Conservation (phyloP, 2,888 invertebrate species). For the Elegia similella region DNA sequence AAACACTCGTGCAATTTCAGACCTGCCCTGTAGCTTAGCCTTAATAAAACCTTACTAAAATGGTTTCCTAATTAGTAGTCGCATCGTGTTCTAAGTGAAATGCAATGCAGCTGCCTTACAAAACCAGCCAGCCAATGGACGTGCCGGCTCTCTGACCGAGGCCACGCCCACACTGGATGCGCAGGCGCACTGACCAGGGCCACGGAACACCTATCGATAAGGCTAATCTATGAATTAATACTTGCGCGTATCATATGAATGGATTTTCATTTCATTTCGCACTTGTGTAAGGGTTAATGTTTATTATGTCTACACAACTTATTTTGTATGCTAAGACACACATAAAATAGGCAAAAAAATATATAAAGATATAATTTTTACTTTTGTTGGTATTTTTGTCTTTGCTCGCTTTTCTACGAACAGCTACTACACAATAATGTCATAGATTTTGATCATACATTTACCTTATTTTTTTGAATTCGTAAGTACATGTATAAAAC, state of each 20-base stretch:
- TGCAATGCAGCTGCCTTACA: conserved; percentile 71
- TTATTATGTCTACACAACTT: no score
- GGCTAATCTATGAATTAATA: conserved; percentile 22
- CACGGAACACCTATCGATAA: conserved; percentile 30
- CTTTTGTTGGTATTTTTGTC: no score
- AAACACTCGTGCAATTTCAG: not conserved
- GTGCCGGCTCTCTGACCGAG: conserved; percentile 45
- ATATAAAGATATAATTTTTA: no score
- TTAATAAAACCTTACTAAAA: conserved; percentile 32
- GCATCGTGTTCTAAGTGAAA: conserved; percentile 60
- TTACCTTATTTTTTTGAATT: no score
- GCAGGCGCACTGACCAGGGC: conserved; percentile 45
- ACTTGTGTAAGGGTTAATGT: no score
- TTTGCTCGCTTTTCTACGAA: no score
- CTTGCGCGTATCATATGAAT: not conserved
- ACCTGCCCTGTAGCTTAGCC: not conserved
- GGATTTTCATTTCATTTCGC: not conserved
- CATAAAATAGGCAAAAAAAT: no score
- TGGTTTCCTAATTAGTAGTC: conserved; percentile 56
- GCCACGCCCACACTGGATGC: conserved; percentile 63
- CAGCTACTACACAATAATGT: no score
- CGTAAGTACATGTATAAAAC: no score
- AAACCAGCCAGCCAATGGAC: conserved; percentile 64
- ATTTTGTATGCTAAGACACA: no score
- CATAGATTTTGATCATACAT: no score